A percentile compares a stretch with the other conserved stretches of the same genome.
Evolutionary conservation across 2,797 vertebrate genomes (phyloP).

Genomic region (Zalophus californianus): DNA sequence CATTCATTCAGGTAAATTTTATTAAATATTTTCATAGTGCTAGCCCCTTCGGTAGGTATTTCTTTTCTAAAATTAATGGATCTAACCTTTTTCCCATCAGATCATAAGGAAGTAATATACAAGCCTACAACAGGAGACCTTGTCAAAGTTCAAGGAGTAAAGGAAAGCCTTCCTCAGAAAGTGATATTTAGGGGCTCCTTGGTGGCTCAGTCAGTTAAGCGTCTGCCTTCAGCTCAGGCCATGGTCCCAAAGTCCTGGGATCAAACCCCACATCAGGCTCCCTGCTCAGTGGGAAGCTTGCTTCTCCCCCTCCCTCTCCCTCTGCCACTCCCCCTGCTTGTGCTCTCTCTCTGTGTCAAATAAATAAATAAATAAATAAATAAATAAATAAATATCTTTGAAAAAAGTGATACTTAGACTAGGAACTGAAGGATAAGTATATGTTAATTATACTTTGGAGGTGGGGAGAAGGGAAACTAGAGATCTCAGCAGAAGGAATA

Average conservation of each 20-base stretch:
- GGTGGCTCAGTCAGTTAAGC: background rate
- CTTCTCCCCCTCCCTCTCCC: background rate
- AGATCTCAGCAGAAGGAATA: background rate
- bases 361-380: too few species aligned
- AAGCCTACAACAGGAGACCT: background rate
- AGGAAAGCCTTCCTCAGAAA: background rate
- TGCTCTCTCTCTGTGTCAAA: too few species aligned
- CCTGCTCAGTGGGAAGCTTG: background rate
- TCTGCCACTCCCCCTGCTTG: too few species aligned
- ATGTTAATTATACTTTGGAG: background rate
- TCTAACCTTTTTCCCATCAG: background rate
- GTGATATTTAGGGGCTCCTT: background rate
- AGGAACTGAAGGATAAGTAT: background rate
- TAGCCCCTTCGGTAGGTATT: background rate
- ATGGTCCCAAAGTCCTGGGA: background rate
- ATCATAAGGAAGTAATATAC: background rate
- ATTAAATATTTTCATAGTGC: background rate
- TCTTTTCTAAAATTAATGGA: slow-evolving; percentile 37
- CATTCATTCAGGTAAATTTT: background rate
- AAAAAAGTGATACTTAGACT: background rate
- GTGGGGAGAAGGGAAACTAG: background rate
- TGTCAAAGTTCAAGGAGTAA: background rate
- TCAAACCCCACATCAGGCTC: background rate
- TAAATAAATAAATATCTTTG: too few species aligned
- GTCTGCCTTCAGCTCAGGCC: background rate